A percentile compares a stretch with the other conserved stretches of the same genome.
phyloP scores from a whole-genome alignment of 2,888 invertebrate species.

The Chrysomela aeneicollis region DNA sequence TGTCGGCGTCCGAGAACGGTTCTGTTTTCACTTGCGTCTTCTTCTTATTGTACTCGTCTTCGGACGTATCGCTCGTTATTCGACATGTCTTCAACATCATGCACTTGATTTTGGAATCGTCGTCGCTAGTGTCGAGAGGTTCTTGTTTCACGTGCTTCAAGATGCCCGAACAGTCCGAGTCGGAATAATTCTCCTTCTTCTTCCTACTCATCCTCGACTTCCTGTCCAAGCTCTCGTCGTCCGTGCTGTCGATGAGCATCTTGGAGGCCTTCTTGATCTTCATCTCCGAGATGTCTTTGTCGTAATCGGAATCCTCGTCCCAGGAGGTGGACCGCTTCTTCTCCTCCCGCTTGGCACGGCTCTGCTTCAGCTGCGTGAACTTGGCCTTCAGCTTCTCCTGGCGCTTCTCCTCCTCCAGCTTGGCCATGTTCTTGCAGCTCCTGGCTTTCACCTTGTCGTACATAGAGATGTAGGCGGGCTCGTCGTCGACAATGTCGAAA shows the following conservation, averaged over 20 bases:
- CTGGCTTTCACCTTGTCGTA: slow-evolving; percentile 96
- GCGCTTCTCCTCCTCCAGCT: slow-evolving; percentile 87
- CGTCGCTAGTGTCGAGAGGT: slow-evolving; percentile 58
- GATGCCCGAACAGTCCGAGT: slow-evolving; percentile 63
- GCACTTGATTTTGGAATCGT: slow-evolving; percentile 63
- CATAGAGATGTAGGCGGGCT: slow-evolving; percentile 94
- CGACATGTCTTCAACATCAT: slow-evolving; percentile 72
- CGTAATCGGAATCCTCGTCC: slow-evolving; percentile 85
- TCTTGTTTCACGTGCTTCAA: slow-evolving; percentile 57
- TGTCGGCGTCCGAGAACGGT: slow-evolving; percentile 64
- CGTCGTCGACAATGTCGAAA: slow-evolving; percentile 89
- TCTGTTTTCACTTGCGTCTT: slow-evolving; percentile 68
- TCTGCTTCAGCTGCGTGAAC: slow-evolving; percentile 87
- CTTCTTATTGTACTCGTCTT: slow-evolving; percentile 70
- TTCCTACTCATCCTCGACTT: slow-evolving; percentile 46
- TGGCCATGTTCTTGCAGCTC: slow-evolving; percentile 93
- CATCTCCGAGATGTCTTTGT: slow-evolving; percentile 50
- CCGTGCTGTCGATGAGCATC: slow-evolving; percentile 58
- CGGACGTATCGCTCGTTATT: slow-evolving; percentile 82
- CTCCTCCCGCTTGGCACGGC: slow-evolving; percentile 85
- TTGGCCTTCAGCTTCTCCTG: slow-evolving; percentile 89
- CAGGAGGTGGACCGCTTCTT: slow-evolving; percentile 89
- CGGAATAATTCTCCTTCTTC: slow-evolving; percentile 65
- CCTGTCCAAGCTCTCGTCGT: slow-evolving; percentile 54
- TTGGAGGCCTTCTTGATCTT: slow-evolving; percentile 53